Evolutionary conservation across 2,888 invertebrate species (phyloP).

Genomic region (Hartigia nigra): DNA sequence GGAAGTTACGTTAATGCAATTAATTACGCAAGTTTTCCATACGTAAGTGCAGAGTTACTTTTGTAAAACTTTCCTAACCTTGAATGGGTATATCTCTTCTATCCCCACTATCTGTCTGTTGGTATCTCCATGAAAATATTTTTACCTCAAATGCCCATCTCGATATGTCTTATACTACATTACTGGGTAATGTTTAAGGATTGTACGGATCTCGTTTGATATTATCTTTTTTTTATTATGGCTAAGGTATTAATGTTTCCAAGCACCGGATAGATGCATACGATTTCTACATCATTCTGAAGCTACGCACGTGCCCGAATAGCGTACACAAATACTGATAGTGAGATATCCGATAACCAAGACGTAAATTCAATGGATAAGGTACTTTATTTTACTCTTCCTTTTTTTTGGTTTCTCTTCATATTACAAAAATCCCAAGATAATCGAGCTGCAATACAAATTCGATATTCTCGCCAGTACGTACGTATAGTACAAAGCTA

Average conservation of each 20-base stretch:
- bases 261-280: background rate
- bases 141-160: background rate
- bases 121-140: background rate
- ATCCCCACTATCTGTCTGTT: background rate
- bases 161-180: background rate
- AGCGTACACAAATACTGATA: background rate
- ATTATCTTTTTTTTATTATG: too few species aligned
- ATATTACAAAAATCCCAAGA: background rate
- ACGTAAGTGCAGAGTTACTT: background rate
- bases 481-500: background rate
- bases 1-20: background rate
- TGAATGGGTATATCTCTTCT: too few species aligned
- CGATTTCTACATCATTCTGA: background rate
- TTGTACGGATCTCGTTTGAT: too few species aligned
- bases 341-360: background rate
- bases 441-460: background rate
- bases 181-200: background rate
- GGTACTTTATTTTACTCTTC: background rate
- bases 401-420: background rate
- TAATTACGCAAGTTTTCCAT: background rate
- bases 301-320: background rate
- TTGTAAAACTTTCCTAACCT: background rate
- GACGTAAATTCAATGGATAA: background rate
- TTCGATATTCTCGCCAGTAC: background rate
- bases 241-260: too few species aligned